Base-by-base conservation (phyloP, 2,888 invertebrate species). In the Sinotaia quadrata region DNA sequence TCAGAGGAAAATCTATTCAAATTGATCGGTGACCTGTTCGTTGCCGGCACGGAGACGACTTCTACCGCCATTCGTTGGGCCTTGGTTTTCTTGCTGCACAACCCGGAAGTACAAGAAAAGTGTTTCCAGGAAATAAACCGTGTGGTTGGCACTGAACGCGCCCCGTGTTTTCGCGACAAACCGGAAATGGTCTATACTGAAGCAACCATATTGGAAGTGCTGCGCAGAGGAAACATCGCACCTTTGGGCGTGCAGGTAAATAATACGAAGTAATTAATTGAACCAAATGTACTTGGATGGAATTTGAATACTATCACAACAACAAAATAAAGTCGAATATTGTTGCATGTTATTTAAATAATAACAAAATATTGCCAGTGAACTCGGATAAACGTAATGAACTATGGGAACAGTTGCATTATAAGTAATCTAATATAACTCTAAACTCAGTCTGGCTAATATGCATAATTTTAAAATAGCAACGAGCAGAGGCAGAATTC, bases 61-160 rank as follows among this genome's bases (percentile, higher is more conserved):
- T 92, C 93, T n/a, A 93, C 95, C n/a, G 95, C 94, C 0, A 93
- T 95, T 73, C 94, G 94, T 83, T 96, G 95, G 90, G 93, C 94
- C 69, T 90, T 96, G 4, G 93, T 93, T 73, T 90, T 94, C 81
- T 91, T 96, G 83, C 94, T 94, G 10, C 91, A 93, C 58, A 92
- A 95, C 83, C 93, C 93, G 44, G 91, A 94, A 15, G 91, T 78
- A 1, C 74, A 76, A 37, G 63, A 70, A 8, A 75, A 68, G 33
- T 72, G 76, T 54, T 74, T 71, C 49, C 49, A 58, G 37, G 78
- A 81, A 37, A 73, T 82, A 24, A 68, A 75, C 33, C 73, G 78
- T 5, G 84, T 89, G 54, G 85, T 90, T 58, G 87, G 87, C 57
- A 52, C 52, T 8, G 67, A 72, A 10, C 67, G 75, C 2, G 61